Base-by-base conservation (phyloP, 92 coral and sea anemone species). In the Epizoanthus scotinus region DNA sequence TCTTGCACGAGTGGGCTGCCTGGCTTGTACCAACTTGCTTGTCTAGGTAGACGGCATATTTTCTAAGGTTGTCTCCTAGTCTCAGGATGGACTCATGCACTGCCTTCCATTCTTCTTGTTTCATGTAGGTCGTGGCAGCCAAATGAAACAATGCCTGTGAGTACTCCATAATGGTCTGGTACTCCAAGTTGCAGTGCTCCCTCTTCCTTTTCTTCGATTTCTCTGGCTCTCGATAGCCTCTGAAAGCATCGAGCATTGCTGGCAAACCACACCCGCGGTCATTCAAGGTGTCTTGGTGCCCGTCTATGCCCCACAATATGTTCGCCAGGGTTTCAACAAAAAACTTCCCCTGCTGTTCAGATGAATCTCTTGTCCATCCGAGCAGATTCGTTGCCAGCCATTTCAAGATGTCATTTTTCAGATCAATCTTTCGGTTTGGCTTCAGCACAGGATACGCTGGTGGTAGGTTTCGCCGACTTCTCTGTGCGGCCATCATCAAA, bases 351-450 rank as follows among this genome's bases (percentile, higher is more conserved):
- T 81, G 84, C 24, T 81, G 75, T 50, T 57, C 63, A 67, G 21
- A 59, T 8, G 66, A 60, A 50, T 81, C 84, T 81, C 53, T 73
- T 52, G 77, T 26, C 90, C 87, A 85, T 54, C 90, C 90, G 55
- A 86, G 65, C 87, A 67, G 80, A 78, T 87, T 87, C 69, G 34
- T 77, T 61, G 71, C 87, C 82, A 87, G 75, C 90, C 90, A 87
- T 68, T 73, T 77, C 71, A 83, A 78, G 64, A 87, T 87, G 63
- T 87, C 90, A 78, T 87, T 87, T 78, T 87, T 87, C 17, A 87
- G 86, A 63, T 73, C 84, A 8, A 83, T 68, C 85, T 83, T 87
- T 18, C 78, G 58, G 70, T 71, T 80, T 21, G 63, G 53, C 69
- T 50, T 79, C 10, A 73, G 34, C 38, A 81, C 84, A 64, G 84